Base-by-base conservation (phyloP, 2,113 vertebrate genomes). In the Brachypodius melanocephalos region DNA sequence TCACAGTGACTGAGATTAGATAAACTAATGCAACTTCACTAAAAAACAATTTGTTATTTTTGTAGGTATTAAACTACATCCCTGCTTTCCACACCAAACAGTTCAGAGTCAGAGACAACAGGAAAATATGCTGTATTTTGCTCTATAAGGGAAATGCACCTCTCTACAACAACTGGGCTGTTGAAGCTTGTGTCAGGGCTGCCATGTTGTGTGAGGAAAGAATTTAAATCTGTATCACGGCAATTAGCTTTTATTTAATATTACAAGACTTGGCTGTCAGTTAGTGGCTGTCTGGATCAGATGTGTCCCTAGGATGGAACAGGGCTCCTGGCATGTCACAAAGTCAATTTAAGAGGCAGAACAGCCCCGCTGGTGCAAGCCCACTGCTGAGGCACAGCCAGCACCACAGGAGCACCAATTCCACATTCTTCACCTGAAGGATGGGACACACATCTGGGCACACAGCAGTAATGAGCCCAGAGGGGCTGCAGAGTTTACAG, bases 191-290 rank as follows among this genome's bases (percentile, higher is more conserved):
- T 88, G 26, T 45, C 36, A 73, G 15, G 24, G 28, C 8, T 80
- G 59, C 22, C 32, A 17, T 12, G 17, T 38, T 31, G 16, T 61
- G n/a, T 63, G 78, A 69, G 49, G 71, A 73, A 83, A 66, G 26
- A 29, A 48, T 81, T 36, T 15, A 46, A 12, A n/a, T 36, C 45
- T 75, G 79, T 40, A 92, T 69, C 55, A 67, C 3, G 63, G 72
- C 5, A 3, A 74, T 80, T 59, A 92, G 25, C 21, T 78, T 92
- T 93, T 75, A 92, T 88, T 92, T 82, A 85, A 43, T 58, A 71
- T 43, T 51, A 72, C 6, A 46, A 43, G 52, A 16, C 17, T 17
- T 40, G 59, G 14, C 63, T 67, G 63, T 34, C 79, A 83, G 71
- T 77, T 61, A 86, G 51, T 59, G 76, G 45, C 72, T 40, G 42